These are phyloP conservation scores for Sympetrum striolatum DNA, from an alignment of 2,888 invertebrate species.

Conservation along the genomic window DNA sequence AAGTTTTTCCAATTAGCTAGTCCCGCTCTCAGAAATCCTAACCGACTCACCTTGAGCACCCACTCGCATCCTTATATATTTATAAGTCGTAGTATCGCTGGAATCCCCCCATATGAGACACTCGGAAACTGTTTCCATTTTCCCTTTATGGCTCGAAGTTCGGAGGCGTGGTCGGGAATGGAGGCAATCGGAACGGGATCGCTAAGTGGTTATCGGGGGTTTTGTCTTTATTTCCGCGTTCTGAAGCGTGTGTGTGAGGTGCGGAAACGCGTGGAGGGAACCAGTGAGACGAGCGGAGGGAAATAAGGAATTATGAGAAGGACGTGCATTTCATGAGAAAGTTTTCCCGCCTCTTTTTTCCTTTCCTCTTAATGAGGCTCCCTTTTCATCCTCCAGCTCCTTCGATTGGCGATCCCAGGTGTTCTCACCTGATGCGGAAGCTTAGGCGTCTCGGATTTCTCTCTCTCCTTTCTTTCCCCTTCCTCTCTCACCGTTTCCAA, in stretches of 20 bases:
- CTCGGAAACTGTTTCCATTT: too few species aligned
- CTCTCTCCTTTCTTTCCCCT: background rate
- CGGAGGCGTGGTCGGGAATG: too few species aligned
- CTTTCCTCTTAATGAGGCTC: background rate
- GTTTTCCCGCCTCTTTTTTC: background rate
- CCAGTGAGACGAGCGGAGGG: background rate
- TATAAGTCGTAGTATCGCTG: background rate
- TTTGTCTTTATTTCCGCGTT: background rate
- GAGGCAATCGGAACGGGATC: background rate
- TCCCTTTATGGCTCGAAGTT: too few species aligned
- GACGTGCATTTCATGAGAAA: background rate
- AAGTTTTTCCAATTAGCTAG: slow-evolving; percentile 20
- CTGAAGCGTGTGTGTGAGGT: too few species aligned
- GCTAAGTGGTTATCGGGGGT: background rate
- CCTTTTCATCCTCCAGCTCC: background rate
- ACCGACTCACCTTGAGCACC: background rate
- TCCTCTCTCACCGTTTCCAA: background rate
- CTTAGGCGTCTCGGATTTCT: background rate
- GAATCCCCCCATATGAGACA: too few species aligned
- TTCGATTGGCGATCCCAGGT: background rate
- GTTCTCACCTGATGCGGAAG: background rate
- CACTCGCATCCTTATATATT: background rate
- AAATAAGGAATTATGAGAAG: background rate
- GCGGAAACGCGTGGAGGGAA: background rate
- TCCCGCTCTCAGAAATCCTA: background rate